A percentile compares a stretch with the other conserved stretches of the same genome.
Evolutionary conservation across 2,888 invertebrate genomes (phyloP).

Genomic region (Orgyia antiqua): DNA sequence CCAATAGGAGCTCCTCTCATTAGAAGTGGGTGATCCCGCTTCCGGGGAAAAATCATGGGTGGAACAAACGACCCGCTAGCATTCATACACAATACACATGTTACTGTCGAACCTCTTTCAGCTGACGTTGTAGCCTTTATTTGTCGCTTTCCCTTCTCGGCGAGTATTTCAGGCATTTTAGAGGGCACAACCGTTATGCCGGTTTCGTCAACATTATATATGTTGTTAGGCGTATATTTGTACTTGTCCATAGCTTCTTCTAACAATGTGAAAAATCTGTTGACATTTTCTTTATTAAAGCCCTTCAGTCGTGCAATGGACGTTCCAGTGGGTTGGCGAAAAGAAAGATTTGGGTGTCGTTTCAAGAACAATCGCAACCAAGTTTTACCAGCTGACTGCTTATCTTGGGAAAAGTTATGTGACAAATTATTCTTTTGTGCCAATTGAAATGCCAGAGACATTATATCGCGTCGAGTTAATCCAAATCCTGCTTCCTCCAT

Average conservation of each 20-base stretch:
- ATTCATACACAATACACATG: too few relatives aligned
- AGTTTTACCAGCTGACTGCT: neutral
- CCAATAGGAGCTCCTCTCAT: slow-evolving; percentile 23
- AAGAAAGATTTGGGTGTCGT: slow-evolving; percentile 11
- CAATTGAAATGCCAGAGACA: slow-evolving; percentile 1
- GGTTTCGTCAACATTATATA: too few relatives aligned
- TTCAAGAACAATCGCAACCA: slow-evolving; percentile 3
- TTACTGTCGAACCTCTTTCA: neutral
- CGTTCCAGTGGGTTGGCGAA: slow-evolving; percentile 11
- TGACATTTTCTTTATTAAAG: slow-evolving; percentile 11
- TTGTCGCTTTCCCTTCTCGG: slow-evolving; percentile 21
- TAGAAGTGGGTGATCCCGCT: slow-evolving; percentile 11
- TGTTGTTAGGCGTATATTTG: too few relatives aligned
- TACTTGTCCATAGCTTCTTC: slow-evolving; percentile 2
- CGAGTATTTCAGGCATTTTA: too few relatives aligned
- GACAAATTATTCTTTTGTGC: neutral
- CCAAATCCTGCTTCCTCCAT: slow-evolving; percentile 9
- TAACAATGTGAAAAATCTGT: slow-evolving; percentile 10
- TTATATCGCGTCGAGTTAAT: slow-evolving; percentile 7
- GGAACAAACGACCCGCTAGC: slow-evolving; percentile 20
- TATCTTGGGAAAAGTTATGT: slow-evolving; percentile 2
- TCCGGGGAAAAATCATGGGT: slow-evolving; percentile 25
- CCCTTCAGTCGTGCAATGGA: slow-evolving; percentile 11
- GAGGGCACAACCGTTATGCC: too few relatives aligned
- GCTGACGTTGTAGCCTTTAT: slow-evolving; percentile 23